Conservation (phyloP, 37 sponge, comb jelly and placozoan genomes). For the Halisarca cf. caerulea region DNA sequence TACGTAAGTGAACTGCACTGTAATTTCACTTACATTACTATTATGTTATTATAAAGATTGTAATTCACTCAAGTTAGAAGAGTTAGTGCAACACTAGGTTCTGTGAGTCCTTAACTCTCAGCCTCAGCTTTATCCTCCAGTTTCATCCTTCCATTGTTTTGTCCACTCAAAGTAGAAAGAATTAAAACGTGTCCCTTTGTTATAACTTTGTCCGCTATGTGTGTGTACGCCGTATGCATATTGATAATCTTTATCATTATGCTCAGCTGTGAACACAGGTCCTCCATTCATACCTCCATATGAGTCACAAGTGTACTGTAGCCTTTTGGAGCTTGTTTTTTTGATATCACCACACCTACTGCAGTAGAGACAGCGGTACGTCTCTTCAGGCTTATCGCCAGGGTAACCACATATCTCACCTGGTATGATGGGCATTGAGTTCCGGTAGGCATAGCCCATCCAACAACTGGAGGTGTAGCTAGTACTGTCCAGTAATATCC, state of each 20-base stretch:
- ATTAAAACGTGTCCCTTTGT: background rate
- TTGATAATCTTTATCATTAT: background rate
- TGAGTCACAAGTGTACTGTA: too few species aligned
- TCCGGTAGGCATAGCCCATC: background rate
- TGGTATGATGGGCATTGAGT: background rate
- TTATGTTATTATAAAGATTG: too few species aligned
- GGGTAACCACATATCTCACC: slow-evolving; percentile 3
- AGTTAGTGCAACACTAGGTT: too few species aligned
- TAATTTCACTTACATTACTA: too few species aligned
- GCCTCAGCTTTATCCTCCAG: too few species aligned
- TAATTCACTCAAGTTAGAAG: too few species aligned
- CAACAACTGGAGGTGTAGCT: background rate
- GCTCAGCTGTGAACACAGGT: too few species aligned
- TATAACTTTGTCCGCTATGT: background rate
- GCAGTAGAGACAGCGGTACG: background rate
- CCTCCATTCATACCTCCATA: too few species aligned
- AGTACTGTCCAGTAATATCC: background rate
- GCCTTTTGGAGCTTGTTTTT: background rate
- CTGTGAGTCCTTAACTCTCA: too few species aligned
- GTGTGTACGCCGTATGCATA: slow-evolving; percentile 4
- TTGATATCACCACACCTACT: background rate
- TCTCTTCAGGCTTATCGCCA: background rate
- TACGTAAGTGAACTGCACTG: too few species aligned
- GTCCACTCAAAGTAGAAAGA: too few species aligned
- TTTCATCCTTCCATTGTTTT: too few species aligned